phyloP scores from a whole-genome alignment of 2,888 invertebrate genomes.

The Drosophila crucigera region DNA sequence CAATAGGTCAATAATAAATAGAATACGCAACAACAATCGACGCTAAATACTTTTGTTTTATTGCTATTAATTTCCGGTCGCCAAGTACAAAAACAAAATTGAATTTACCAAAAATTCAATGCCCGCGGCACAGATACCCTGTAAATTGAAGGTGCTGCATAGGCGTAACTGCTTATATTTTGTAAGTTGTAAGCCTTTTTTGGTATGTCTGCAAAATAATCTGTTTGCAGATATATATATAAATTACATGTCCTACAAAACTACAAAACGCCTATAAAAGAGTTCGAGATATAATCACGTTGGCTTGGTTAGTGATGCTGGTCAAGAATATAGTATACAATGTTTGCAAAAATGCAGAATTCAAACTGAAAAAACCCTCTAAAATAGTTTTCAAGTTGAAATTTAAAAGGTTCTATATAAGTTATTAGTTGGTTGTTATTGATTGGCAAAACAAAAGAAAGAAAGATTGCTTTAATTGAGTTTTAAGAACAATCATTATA shows the following conservation, averaged over 20 bases:
- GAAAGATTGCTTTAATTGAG: background rate
- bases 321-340: background rate
- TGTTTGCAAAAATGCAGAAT: background rate
- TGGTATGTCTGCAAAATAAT: no score
- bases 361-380: background rate
- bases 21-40: constrained; percentile 6
- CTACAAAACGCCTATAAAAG: no score
- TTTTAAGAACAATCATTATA: background rate
- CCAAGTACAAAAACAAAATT: background rate
- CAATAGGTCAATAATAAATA: constrained; percentile 12
- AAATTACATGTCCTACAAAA: background rate
- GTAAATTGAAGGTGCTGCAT: background rate
- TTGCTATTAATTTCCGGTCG: constrained; percentile 10
- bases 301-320: background rate
- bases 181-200: background rate
- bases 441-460: background rate
- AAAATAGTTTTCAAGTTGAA: background rate
- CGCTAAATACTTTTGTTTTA: constrained; percentile 11
- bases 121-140: background rate
- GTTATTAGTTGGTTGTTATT: background rate
- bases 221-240: background rate
- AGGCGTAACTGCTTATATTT: no score
- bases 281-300: no score
- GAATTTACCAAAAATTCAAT: background rate
- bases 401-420: background rate